A percentile compares a stretch with the other conserved stretches of the same genome.
Evolutionary conservation across 2,113 vertebrate genomes (phyloP).

Genomic region (Mellivora capensis): DNA sequence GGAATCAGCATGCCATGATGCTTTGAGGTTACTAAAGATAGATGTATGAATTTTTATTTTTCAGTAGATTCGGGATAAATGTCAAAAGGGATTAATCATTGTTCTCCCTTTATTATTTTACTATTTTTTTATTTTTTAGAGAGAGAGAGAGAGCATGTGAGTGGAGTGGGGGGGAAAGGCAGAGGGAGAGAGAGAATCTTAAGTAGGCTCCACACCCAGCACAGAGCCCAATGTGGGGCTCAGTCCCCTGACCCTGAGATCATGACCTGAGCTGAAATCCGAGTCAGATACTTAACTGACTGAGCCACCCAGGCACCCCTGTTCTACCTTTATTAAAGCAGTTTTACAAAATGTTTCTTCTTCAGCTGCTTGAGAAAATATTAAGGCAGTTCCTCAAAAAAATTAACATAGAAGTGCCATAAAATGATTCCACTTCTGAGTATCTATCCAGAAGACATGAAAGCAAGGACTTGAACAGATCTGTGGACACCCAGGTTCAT

Average conservation of each 20-base stretch:
- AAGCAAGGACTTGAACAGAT: background rate
- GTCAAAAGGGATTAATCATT: slow-evolving; percentile 25
- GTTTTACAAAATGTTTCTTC: slow-evolving; percentile 9
- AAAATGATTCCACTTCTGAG: background rate
- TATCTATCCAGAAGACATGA: background rate
- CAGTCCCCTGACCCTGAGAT: background rate
- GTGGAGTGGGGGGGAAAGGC: background rate
- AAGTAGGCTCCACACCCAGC: background rate
- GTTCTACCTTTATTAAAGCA: background rate
- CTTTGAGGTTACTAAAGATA: slow-evolving; percentile 31
- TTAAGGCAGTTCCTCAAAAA: background rate
- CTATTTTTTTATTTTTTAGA: background rate
- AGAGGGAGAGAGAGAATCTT: background rate
- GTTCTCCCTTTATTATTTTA: background rate
- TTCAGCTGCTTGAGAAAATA: background rate
- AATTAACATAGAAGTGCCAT: background rate
- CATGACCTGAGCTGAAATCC: background rate
- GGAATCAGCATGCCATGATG: background rate
- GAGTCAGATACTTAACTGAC: background rate
- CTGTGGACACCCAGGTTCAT: background rate
- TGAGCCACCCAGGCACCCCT: background rate
- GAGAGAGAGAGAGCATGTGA: background rate
- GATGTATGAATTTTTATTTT: slow-evolving; percentile 41
- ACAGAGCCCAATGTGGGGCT: background rate
- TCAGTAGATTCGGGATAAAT: slow-evolving; percentile 21